phyloP scores from a whole-genome alignment of 1,140 invertebrate genomes.

The Cydia amplana region DNA sequence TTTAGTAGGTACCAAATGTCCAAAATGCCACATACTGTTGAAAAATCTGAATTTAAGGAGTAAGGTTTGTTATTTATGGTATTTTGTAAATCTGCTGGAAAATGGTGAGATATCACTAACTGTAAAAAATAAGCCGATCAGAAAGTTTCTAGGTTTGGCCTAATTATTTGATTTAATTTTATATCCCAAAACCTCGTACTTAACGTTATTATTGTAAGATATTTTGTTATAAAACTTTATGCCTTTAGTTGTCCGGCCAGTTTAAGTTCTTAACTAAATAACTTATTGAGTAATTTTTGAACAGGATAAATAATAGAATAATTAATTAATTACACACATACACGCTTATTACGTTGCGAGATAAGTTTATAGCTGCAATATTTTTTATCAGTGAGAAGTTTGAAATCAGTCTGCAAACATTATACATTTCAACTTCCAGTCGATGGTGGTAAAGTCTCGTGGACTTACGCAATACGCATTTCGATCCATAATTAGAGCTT shows the following conservation, averaged over 20 bases:
- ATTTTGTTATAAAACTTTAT: constrained; percentile 37
- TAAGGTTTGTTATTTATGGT: neutral
- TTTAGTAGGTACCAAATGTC: neutral
- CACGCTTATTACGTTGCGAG: constrained; percentile 70
- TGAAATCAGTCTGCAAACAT: neutral
- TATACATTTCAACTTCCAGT: neutral
- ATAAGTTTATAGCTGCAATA: constrained; percentile 47
- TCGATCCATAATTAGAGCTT: too few species aligned
- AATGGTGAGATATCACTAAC: constrained; percentile 55
- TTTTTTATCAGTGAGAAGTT: constrained; percentile 35
- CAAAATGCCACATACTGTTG: neutral
- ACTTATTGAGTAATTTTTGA: constrained; percentile 62
- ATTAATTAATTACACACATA: constrained; percentile 67
- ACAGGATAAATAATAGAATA: constrained; percentile 65
- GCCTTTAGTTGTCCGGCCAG: constrained; percentile 59
- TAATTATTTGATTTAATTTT: constrained; percentile 52
- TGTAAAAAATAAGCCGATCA: constrained; percentile 39
- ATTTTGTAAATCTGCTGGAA: neutral
- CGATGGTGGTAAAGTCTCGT: too few species aligned
- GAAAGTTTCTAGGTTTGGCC: constrained; percentile 55
- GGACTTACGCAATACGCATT: too few species aligned
- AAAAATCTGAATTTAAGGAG: neutral
- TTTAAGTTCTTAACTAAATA: constrained; percentile 56
- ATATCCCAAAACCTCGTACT: constrained; percentile 48
- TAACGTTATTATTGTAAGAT: constrained; percentile 49